Evolutionary conservation across 2,113 vertebrate species (phyloP), one percentile per base, ranked within the genome.

Genomic region (Delphinapterus leucas): DNA sequence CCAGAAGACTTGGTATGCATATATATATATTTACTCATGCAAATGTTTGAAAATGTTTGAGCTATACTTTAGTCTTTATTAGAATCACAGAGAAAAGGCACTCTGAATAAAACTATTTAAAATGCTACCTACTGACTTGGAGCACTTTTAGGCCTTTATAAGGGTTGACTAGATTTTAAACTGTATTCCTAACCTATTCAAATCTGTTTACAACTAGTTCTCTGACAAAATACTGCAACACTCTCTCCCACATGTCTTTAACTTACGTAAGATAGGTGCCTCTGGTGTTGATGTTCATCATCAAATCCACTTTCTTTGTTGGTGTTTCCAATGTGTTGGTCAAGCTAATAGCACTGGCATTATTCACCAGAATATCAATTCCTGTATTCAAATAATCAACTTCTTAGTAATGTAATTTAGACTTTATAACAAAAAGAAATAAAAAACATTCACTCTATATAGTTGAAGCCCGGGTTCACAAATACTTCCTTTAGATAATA

Each of bases 341-440:
- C 98, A 99, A 98, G 94, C 98, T 99, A 97, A 99, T 99, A 93
- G 99, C 99, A 86, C 99, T 99, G 79, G 99, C 99, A 74, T 99
- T 99, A 98, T 99, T 99, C 98, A 99, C 99, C 98, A 99, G 98
- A 97, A 99, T 99, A 98, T 99, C 99, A 97, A 99, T 99, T 65
- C 99, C 99, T 99, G 96, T 95, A 97, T 98, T 97, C 90, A 97
- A 98, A 98, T 28, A 98, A 98, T 93, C 4, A 95, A 83, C 82
- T 95, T 95, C 88, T 89, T 6, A 36, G 98, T 96, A 98, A 93
- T 93, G 41, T 80, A 77, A 60, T 90, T 95, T 84, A 97, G 80
- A 94, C 23, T 70, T 86, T 41, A 79, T 55, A 38, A 91, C 68
- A 82, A 70, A 96, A 97, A 81, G 81, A 93, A 90, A 70, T 1